Percentiles rank a stretch among this genome's conserved stretches.
Evolutionary conservation across 1,140 invertebrate species (phyloP).

Genomic region (Caenorhabditis remanei): DNA sequence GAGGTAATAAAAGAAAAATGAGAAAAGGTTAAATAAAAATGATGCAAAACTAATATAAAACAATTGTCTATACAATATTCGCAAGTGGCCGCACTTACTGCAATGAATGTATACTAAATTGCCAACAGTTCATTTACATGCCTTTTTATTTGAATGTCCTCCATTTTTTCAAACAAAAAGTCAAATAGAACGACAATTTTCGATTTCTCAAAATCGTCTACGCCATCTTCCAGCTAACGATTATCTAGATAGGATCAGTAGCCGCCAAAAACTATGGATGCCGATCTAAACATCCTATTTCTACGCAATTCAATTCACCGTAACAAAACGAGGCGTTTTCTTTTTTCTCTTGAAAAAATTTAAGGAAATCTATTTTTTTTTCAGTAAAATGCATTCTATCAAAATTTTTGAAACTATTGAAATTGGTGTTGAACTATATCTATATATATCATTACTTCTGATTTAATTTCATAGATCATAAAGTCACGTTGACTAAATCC

Average conservation of each 20-base stretch:
- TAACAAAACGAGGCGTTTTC: neutral
- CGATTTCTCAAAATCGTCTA: neutral
- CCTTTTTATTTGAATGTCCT: neutral
- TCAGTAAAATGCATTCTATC: neutral
- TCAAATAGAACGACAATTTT: neutral
- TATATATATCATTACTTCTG: no score
- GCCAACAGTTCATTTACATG: no score
- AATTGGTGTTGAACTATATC: no score
- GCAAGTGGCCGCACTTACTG: neutral
- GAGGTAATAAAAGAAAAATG: conserved; percentile 2
- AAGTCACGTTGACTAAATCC: neutral
- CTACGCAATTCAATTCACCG: conserved; percentile 15
- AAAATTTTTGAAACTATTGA: no score
- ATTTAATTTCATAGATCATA: no score
- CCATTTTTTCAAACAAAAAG: neutral
- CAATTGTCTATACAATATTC: neutral
- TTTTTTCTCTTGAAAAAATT: neutral
- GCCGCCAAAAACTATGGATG: conserved; percentile 30
- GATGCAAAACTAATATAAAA: neutral
- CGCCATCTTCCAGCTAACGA: conserved; percentile 8
- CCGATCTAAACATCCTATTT: conserved; percentile 15
- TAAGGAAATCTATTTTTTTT: neutral
- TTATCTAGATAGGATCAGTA: neutral
- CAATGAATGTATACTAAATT: neutral
- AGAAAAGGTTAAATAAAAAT: neutral